phyloP scores from a whole-genome alignment of 2,113 vertebrate species.

The Tetrao urogallus region DNA sequence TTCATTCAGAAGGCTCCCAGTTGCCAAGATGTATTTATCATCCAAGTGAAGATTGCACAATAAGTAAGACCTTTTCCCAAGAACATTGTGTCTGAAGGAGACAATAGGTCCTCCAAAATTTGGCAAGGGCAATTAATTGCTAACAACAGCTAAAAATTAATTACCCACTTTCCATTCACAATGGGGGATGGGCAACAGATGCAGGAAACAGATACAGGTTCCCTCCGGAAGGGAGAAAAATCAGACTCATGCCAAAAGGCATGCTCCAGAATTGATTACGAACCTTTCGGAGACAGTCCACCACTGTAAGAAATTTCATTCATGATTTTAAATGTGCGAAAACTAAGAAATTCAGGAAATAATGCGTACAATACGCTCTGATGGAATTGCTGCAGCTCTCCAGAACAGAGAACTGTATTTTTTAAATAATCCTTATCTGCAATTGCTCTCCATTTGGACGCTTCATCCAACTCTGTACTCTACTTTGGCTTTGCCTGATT shows the following conservation, averaged over 20 bases:
- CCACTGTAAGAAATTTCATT: conserved; percentile 52
- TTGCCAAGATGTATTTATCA: conserved; percentile 67
- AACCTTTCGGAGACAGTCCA: background rate
- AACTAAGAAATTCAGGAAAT: conserved; percentile 1
- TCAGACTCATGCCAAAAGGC: conserved; percentile 7
- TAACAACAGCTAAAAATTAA: conserved; percentile 42
- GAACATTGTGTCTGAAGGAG: conserved; percentile 52
- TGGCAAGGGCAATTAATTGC: conserved; percentile 40
- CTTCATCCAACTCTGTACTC: background rate
- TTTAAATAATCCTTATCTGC: background rate
- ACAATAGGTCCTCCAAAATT: conserved; percentile 61
- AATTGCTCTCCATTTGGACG: background rate
- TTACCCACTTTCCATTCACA: conserved; percentile 58
- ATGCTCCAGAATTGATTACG: conserved; percentile 20
- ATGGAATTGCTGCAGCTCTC: background rate
- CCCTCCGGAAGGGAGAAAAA: conserved; percentile 24
- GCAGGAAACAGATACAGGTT: conserved; percentile 67
- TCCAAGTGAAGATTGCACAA: conserved; percentile 43
- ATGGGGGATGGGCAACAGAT: conserved; percentile 54
- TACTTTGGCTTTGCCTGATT: background rate
- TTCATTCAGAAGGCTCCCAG: conserved; percentile 49
- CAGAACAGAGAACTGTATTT: background rate
- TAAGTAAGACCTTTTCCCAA: conserved; percentile 57
- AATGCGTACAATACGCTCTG: background rate
- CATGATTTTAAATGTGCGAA: conserved; percentile 20